phyloP scores from a whole-genome alignment of 2,888 invertebrate genomes.

The Drosophila quasianomalipes region DNA sequence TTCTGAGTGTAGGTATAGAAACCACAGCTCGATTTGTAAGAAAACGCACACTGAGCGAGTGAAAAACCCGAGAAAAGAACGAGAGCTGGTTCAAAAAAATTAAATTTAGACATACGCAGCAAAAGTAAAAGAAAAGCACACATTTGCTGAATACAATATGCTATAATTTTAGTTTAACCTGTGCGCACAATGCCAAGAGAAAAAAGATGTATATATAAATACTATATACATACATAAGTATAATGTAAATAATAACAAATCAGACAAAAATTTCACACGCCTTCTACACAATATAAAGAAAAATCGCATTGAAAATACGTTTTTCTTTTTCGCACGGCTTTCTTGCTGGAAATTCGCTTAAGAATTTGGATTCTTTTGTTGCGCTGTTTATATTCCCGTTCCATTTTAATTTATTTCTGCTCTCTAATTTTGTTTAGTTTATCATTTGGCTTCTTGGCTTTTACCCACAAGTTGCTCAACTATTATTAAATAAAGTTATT shows the following conservation, averaged over 20 bases:
- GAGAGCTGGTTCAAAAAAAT: slow-evolving; percentile 18
- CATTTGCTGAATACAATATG: slow-evolving; percentile 17
- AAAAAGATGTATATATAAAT: neutral
- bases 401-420: slow-evolving; percentile 13
- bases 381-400: slow-evolving; percentile 5
- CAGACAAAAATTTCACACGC: slow-evolving; percentile 34
- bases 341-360: slow-evolving; percentile 23
- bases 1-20: neutral
- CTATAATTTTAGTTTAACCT: slow-evolving; percentile 13
- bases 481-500: slow-evolving; percentile 9
- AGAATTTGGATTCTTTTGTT: slow-evolving; percentile 28
- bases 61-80: neutral
- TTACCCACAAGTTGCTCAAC: slow-evolving; percentile 5
- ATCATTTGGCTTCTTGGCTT: neutral
- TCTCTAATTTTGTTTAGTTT: slow-evolving; percentile 13
- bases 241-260: slow-evolving; percentile 7
- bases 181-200: neutral
- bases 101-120: slow-evolving; percentile 24
- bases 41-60: neutral
- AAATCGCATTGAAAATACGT: slow-evolving; percentile 2
- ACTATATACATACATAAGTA: neutral
- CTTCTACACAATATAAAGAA: slow-evolving; percentile 8
- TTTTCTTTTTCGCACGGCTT: slow-evolving; percentile 25
- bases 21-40: slow-evolving; percentile 2
- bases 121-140: neutral